Conservation (phyloP, 2,888 invertebrate species). For the Dusona sp. region DNA sequence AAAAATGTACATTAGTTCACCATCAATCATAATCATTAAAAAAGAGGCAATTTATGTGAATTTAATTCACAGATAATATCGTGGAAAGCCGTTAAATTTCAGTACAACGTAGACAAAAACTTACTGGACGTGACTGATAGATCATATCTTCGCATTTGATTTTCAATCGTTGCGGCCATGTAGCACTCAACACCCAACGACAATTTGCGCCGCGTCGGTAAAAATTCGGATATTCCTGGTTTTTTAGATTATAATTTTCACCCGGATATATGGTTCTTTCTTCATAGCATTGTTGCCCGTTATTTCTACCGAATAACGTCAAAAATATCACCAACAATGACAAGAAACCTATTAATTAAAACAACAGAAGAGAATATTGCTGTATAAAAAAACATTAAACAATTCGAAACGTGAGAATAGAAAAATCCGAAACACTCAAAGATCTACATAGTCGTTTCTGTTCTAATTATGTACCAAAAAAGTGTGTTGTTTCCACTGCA, state of each 20-base stretch:
- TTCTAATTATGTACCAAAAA: too few relatives aligned
- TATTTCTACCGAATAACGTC: too few relatives aligned
- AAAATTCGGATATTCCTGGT: conserved; percentile 82
- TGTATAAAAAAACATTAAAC: neutral
- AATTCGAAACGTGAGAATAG: neutral
- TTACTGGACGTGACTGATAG: neutral
- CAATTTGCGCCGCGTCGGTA: neutral
- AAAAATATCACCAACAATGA: conserved; percentile 74
- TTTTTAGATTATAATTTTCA: neutral
- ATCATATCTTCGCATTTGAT: neutral
- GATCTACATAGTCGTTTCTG: neutral
- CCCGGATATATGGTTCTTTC: conserved; percentile 77
- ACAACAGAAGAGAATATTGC: neutral
- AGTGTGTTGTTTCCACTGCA: too few relatives aligned
- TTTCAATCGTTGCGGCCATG: neutral
- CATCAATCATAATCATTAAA: neutral
- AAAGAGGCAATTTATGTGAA: neutral
- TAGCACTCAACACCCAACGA: neutral
- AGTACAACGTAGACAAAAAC: neutral
- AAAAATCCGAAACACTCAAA: neutral
- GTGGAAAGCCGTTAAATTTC: neutral
- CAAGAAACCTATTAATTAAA: conserved; percentile 71
- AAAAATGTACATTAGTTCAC: neutral
- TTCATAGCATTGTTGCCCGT: conserved; percentile 14
- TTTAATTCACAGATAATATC: neutral